Evolutionary conservation across 1,140 invertebrate genomes (phyloP), one percentile per base, ranked within the genome.

Genomic region (Nasonia giraulti): DNA sequence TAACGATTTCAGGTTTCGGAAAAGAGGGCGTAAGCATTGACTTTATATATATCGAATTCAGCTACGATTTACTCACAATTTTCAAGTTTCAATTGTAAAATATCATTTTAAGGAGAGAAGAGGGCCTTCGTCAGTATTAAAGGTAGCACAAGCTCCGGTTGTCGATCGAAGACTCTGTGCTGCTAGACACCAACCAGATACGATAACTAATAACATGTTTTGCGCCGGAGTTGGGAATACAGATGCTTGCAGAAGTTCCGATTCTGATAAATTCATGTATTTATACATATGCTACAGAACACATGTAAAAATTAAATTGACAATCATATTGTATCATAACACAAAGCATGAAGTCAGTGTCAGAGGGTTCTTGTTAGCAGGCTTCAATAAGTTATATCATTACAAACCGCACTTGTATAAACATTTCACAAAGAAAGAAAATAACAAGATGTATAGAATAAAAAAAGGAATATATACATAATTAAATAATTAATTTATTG

Each of bases 1-100:
- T 73, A 76, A 75, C 14, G 11, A 76, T 47, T 31, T 85, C 68
- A 47, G 79, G 79, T 8, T 81, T 71, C 44, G 79, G 79, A 40
- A 81, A 71, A 71, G 37, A 62, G 11, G 20, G 14, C 20, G 79
- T 81, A 37, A 69, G 79, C 40, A 27, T 17, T 27, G 4, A 23
- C 11, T 68, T 7, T 68, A 68, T 17, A 68, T 4, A 23, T 7
- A 68, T n/a, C 4, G 5, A 11, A 68, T 68, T 27, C 11, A 68
- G n/a, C 20, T 44, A 10, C 12, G 23, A 27, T n/a, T 68, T 23
- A 23, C 23, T 23, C 20, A 7, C 0, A 68, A 68, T 68, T 8
- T 17, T 23, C 3, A 69, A 44, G 7, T 10, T 44, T 44, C 23
- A 68, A 20, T 37, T 44, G n/a, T 20, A 40, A 33, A 12, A 66